Conservation (phyloP, 2,797 vertebrate genomes). For the Coccyzus lansbergi region DNA sequence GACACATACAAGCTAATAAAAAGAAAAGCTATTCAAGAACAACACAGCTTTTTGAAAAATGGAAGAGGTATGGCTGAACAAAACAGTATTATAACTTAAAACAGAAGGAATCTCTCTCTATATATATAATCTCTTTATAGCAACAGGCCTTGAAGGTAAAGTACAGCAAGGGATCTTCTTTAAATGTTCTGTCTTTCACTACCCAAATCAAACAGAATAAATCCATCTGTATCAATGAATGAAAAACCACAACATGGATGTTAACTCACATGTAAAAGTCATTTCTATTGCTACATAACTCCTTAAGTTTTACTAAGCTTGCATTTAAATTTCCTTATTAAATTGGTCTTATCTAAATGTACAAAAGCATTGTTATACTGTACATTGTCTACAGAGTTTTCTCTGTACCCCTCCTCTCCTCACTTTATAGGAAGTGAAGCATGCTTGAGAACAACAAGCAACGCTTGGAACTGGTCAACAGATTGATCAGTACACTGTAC, state of each 20-base stretch:
- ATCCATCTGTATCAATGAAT: neutral
- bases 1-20: neutral
- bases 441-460: neutral
- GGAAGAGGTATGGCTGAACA: neutral
- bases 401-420: neutral
- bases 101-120: neutral
- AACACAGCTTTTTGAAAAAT: neutral
- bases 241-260: neutral
- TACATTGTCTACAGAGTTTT: neutral
- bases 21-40: neutral
- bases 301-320: neutral
- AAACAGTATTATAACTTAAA: neutral
- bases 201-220: neutral
- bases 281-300: neutral
- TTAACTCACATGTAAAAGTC: neutral
- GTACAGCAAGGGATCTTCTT: neutral
- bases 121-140: neutral
- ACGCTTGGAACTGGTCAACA: constrained; percentile 8
- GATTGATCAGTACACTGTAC: neutral
- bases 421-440: neutral
- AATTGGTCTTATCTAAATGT: neutral
- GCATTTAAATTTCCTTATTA: neutral
- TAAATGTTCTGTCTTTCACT: neutral
- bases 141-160: neutral
- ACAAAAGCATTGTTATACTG: neutral